Base-by-base conservation (phyloP, 2,888 invertebrate genomes). In the Lobophora halterata region DNA sequence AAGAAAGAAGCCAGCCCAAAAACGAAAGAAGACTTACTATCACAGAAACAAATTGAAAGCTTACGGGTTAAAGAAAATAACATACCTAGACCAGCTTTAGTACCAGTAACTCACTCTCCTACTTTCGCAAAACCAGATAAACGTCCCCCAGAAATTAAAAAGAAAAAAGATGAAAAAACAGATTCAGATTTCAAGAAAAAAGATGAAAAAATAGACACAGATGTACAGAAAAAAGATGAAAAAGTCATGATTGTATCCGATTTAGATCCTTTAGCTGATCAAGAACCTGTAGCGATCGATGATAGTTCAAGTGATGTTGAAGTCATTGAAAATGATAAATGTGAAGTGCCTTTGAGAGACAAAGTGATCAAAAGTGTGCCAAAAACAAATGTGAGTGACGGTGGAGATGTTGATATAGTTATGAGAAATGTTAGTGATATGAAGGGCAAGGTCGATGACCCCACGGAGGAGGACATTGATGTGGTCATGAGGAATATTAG, bases 301-400 rank as follows among this genome's bases (percentile, higher is more conserved):
- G 88, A 88, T 37, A 88, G 88, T 47, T 86, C 86, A 47, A 88
- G 88, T 73, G 88, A 88, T 19, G 82, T 88, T 0, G 88, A 88
- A 65, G 57, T 88, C 26, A 67, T 88, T 1, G 86, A 85, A 36
- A 52, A 55, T 42, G 75, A 74, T 49, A 75, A 71, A 53, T 71
- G 71, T 74, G 74, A 74, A 77, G 86, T 85, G 86, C 86, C 86
- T 83, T 59, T 49, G 3, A 63, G 44, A 48, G 57, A 65, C 52
- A 61, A 58, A 31, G 61, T 53, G 47, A 46, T 49, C 51, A 55
- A 34, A 46, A n/a, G n/a, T n/a, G 51, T 53, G 54, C 52, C 34
- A 52, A 65, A 58, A 41, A 64, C 53, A n/a, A n/a, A n/a, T n/a
- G n/a, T n/a, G n/a, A n/a, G n/a, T n/a, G n/a, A n/a, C n/a, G n/a